These are phyloP conservation scores for Tringa solitaria DNA, from an alignment of 2,113 vertebrate genomes.

Conservation along the genomic window DNA sequence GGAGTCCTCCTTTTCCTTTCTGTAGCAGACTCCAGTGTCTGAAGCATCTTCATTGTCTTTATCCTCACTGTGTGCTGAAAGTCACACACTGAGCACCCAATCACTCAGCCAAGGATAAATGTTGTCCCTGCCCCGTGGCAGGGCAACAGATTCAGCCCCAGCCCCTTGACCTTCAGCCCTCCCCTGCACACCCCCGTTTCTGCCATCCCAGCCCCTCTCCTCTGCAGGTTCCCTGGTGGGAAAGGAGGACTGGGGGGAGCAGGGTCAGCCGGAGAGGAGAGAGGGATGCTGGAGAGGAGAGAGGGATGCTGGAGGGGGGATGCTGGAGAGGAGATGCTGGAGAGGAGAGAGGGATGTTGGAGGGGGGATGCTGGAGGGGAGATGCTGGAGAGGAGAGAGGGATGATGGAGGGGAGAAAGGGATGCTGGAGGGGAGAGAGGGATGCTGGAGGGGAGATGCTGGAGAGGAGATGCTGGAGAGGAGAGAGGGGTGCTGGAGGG, in stretches of 20 bases:
- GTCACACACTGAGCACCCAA: neutral
- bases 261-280: neutral
- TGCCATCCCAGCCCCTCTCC: neutral
- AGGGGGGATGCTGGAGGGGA: too few relatives aligned
- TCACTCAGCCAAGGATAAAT: neutral
- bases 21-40: neutral
- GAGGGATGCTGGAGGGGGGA: too few relatives aligned
- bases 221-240: rapidly evolving
- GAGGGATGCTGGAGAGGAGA: too few relatives aligned
- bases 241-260: neutral
- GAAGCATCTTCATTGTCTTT: neutral
- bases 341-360: too few relatives aligned
- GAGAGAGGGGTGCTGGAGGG: too few relatives aligned
- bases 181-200: neutral
- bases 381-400: too few relatives aligned
- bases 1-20: neutral
- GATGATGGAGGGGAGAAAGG: too few relatives aligned
- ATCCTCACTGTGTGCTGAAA: rapidly evolving
- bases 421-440: too few relatives aligned
- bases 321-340: too few relatives aligned
- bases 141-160: neutral
- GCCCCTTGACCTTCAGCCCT: neutral
- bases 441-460: too few relatives aligned
- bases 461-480: neutral
- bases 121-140: neutral